phyloP scores from a whole-genome alignment of 2,113 vertebrate species.

The Recurvirostra avosetta region DNA sequence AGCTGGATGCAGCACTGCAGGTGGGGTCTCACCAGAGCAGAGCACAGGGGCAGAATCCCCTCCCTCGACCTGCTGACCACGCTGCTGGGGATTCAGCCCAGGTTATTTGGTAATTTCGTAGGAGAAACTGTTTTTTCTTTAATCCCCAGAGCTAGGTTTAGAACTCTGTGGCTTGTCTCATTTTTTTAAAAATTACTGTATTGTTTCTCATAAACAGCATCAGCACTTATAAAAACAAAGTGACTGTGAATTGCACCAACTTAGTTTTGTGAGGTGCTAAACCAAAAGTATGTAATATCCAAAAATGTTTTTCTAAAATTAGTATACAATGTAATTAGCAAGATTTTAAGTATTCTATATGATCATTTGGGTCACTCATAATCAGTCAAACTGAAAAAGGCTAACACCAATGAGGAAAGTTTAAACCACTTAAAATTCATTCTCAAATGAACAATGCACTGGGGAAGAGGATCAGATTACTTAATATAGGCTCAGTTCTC shows the following conservation, averaged over 20 bases:
- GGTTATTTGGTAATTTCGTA: no score
- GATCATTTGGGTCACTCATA: neutral
- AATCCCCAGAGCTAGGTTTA: no score
- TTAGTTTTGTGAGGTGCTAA: neutral
- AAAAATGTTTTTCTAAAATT: neutral
- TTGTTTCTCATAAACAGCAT: neutral
- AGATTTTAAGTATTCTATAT: neutral
- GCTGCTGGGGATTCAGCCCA: no score
- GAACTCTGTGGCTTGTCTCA: no score
- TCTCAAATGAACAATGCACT: neutral
- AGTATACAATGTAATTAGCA: neutral
- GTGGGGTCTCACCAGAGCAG: no score
- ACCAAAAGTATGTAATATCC: neutral
- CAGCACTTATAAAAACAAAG: neutral
- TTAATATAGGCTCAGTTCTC: neutral
- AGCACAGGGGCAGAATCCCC: no score
- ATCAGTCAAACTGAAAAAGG: neutral
- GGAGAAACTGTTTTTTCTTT: no score
- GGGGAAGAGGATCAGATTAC: neutral
- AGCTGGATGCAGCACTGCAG: no score
- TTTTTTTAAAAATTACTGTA: neutral
- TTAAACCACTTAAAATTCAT: neutral
- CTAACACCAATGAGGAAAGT: neutral
- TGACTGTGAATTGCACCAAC: neutral
- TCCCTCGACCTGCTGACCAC: no score